These are phyloP conservation scores for Rhombomys opimus DNA, from an alignment of 2,113 vertebrate genomes.

Conservation along the genomic window DNA sequence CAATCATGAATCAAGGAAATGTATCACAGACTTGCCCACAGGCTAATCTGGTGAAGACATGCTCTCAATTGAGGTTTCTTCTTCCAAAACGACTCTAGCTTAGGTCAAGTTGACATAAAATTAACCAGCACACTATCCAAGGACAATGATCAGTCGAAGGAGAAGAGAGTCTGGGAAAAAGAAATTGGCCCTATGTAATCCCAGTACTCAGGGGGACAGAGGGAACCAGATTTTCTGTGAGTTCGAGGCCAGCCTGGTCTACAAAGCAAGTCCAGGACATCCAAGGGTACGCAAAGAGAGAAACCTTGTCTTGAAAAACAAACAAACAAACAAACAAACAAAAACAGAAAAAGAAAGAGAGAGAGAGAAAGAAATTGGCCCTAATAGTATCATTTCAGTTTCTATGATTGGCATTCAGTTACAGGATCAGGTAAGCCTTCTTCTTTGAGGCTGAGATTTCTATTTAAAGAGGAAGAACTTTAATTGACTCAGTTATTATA, in stretches of 20 bases:
- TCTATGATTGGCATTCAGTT: neutral
- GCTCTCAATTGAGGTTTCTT: neutral
- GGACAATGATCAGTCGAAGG: neutral
- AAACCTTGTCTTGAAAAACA: too few species aligned
- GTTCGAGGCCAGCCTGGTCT: too few species aligned
- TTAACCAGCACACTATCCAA: neutral
- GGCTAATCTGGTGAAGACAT: neutral
- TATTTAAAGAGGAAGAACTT: neutral
- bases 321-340: too few species aligned
- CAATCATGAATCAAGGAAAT: neutral
- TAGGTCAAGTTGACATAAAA: neutral
- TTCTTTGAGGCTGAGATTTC: conserved; percentile 14
- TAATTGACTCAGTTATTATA: conserved; percentile 10
- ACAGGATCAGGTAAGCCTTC: neutral
- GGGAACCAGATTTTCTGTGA: too few species aligned
- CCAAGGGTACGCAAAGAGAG: too few species aligned
- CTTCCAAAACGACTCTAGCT: neutral
- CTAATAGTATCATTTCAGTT: neutral
- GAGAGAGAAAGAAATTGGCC: neutral
- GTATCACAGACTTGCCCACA: neutral
- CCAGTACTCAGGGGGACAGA: too few species aligned
- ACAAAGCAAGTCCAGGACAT: too few species aligned
- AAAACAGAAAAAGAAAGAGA: too few species aligned
- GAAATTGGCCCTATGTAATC: neutral
- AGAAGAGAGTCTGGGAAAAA: neutral